Base-by-base conservation (phyloP, 2,797 vertebrate genomes). In the Silurus aristotelis region DNA sequence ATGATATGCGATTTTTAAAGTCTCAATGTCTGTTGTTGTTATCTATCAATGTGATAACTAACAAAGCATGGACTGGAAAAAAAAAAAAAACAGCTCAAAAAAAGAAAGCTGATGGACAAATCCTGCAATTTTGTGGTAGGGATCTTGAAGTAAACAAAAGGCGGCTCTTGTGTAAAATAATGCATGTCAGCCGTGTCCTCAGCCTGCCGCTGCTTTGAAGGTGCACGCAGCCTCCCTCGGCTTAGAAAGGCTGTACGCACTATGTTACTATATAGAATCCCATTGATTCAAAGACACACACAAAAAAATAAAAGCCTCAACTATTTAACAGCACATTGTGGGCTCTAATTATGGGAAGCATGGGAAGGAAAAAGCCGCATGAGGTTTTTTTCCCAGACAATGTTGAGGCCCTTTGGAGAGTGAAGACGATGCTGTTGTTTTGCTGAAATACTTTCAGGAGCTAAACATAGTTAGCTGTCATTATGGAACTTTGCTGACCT, bases 401-500 rank as follows among this genome's bases (percentile, higher is more conserved):
- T 86, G 88, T 92, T 91, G 88, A 89, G 93, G 92, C 92, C 92
- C 90, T 92, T 93, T 91, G 93, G 92, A 93, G 93, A 90, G 90
- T 90, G 61, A 73, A 90, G 94, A 93, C 90, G 89, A 92, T 91
- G 71, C 89, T 93, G 93, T 92, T 95, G 94, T 95, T 95, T 95
- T 94, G 93, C 93, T 92, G 90, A 91, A 81, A 82, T 91, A 93
- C 88, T 93, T 94, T 91, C 91, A 89, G 86, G 83, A 89, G 90
- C 94, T 95, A 94, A 95, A 95, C 94, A 94, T 93, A 95, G 94
- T 93, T 91, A 80, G 88, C 91, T 94, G 93, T 95, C 93, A 94
- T 95, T 95, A 93, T 89, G 89, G 88, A 93, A 91, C 90, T 88
- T 87, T 79, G 89, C 91, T 91, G 90, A 87, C 89, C 87, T 90